Conservation (phyloP, 2,113 vertebrate genomes). For the Phocoena sinus region DNA sequence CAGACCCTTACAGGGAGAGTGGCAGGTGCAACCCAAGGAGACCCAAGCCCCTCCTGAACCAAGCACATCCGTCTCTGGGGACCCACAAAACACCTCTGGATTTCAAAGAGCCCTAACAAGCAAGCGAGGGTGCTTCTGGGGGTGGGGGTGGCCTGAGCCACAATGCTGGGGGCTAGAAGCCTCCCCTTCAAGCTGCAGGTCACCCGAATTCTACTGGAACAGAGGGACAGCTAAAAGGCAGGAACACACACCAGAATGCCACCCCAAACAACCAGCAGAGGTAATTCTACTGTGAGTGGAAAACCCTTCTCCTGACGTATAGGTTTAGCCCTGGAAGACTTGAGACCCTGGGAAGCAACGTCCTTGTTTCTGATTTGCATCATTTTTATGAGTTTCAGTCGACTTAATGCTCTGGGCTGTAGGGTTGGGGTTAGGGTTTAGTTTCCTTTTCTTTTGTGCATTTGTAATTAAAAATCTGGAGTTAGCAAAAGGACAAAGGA, state of each 20-base stretch:
- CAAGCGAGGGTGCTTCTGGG: fast-evolving
- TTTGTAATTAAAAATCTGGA: neutral
- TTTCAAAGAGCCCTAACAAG: fast-evolving
- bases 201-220: fast-evolving
- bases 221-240: fast-evolving
- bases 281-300: fast-evolving
- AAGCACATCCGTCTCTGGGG: fast-evolving
- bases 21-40: neutral
- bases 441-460: neutral
- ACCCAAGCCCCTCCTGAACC: no score
- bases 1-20: no score
- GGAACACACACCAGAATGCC: fast-evolving
- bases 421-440: fast-evolving
- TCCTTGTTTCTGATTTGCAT: fast-evolving
- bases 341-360: fast-evolving
- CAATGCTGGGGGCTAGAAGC: fast-evolving
- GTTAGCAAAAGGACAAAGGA: neutral
- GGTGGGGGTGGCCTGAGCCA: fast-evolving
- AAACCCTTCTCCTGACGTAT: fast-evolving
- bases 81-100: fast-evolving
- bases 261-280: fast-evolving
- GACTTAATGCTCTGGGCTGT: fast-evolving
- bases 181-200: fast-evolving
- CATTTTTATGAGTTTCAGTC: neutral
- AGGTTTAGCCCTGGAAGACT: neutral